Evolutionary conservation across 1,140 invertebrate species (phyloP).

Genomic region (Drosophila saltans): DNA sequence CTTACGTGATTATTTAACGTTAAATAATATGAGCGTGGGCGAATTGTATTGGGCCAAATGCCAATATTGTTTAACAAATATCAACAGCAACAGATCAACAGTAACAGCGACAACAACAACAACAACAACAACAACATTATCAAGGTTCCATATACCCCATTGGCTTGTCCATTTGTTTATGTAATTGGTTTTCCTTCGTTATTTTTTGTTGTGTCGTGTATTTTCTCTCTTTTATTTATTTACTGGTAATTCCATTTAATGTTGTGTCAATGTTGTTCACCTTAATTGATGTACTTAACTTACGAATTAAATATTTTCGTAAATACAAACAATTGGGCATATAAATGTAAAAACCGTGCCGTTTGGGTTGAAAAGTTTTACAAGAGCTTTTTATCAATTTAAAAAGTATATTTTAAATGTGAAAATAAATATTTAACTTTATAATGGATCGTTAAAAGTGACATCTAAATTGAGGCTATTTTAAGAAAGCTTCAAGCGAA

Average conservation of each 20-base stretch:
- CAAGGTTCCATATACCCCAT: constrained; percentile 21
- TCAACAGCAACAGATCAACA: constrained; percentile 47
- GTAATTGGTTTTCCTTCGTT: constrained; percentile 72
- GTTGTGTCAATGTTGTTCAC: constrained; percentile 63
- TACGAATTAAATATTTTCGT: background rate
- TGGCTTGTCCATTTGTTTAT: constrained; percentile 61
- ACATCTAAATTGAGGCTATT: too few relatives aligned
- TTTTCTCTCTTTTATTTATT: constrained; percentile 10
- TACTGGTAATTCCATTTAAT: constrained; percentile 34
- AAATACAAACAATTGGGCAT: constrained; percentile 3
- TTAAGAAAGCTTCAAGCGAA: too few relatives aligned
- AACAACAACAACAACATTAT: background rate
- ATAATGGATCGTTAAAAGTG: too few relatives aligned
- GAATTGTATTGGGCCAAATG: constrained; percentile 39
- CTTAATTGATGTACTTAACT: constrained; percentile 69
- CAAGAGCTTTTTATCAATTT: too few relatives aligned
- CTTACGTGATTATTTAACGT: constrained; percentile 46
- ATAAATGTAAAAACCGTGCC: background rate
- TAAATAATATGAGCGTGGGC: constrained; percentile 15
- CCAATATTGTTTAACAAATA: constrained; percentile 68
- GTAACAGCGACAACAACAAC: background rate
- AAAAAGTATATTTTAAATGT: too few relatives aligned
- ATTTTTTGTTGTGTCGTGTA: constrained; percentile 43
- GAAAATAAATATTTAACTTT: too few relatives aligned
- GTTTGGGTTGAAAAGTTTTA: too few relatives aligned